A percentile compares a stretch with the other conserved stretches of the same genome.
Conservation (phyloP, 2,797 vertebrate species). For the Phoebastria nigripes region DNA sequence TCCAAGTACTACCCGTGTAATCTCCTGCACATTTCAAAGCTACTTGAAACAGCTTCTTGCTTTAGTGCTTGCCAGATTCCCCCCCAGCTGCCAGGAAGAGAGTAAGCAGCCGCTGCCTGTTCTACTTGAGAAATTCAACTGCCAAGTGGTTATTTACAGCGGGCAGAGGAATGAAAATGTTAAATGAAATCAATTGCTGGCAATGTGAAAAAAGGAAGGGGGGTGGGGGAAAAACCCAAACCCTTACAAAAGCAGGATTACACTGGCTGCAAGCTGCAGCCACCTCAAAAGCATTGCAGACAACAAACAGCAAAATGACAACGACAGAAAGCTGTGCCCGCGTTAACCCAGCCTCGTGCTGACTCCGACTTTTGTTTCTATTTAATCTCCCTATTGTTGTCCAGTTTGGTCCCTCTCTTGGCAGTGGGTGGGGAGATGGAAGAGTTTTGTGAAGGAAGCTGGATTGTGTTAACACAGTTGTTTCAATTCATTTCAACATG, state of each 20-base stretch:
- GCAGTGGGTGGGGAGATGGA: not conserved
- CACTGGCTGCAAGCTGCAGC: constrained; percentile 39
- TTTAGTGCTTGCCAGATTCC: constrained; percentile 55
- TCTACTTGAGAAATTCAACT: constrained; percentile 65
- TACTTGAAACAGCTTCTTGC: constrained; percentile 57
- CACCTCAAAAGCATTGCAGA: constrained; percentile 38
- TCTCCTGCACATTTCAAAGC: constrained; percentile 40
- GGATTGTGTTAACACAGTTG: constrained; percentile 35
- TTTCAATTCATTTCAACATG: constrained; percentile 51
- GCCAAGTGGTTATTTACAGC: constrained; percentile 65
- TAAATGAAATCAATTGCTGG: constrained; percentile 67
- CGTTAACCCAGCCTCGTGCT: not conserved
- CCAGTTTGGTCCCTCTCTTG: not conserved
- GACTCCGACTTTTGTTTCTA: constrained; percentile 1
- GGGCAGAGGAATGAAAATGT: constrained; percentile 66
- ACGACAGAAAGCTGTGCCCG: not conserved
- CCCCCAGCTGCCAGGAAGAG: constrained; percentile 64
- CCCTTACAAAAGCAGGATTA: constrained; percentile 57
- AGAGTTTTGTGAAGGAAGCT: not conserved
- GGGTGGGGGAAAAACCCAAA: not conserved
- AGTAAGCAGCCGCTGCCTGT: constrained; percentile 59
- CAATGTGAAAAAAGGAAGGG: constrained; percentile 27
- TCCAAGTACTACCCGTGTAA: constrained; percentile 25
- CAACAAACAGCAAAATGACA: constrained; percentile 7
- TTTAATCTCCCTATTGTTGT: constrained; percentile 41